Percentiles rank a stretch among this genome's conserved stretches.
phyloP scores from a whole-genome alignment of 2,888 invertebrate genomes.

The Rambutsinella grinnellia region DNA sequence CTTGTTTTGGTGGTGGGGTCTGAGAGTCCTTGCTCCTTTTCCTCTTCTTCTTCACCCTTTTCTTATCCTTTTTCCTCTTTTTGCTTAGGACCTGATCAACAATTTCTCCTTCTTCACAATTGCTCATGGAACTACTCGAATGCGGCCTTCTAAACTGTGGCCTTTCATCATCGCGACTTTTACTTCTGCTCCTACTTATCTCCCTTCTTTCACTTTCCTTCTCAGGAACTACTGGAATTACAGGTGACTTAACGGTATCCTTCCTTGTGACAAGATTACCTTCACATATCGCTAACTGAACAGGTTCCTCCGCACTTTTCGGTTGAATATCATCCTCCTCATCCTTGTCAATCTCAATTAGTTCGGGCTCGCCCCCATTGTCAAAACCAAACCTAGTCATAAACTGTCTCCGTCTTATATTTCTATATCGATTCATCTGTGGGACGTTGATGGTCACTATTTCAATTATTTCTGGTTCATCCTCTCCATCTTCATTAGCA shows the following conservation, averaged over 20 bases:
- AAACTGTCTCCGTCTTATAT: slow-evolving; percentile 23
- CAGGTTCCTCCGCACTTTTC: background rate
- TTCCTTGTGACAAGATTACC: background rate
- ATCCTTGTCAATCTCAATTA: slow-evolving; percentile 40
- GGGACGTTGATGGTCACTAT: slow-evolving; percentile 44
- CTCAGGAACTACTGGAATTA: background rate
- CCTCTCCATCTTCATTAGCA: slow-evolving; percentile 1
- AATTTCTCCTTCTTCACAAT: slow-evolving; percentile 75
- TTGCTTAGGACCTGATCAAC: slow-evolving; percentile 70
- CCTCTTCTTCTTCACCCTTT: slow-evolving; percentile 69
- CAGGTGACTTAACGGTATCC: background rate
- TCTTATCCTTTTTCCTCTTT: slow-evolving; percentile 66
- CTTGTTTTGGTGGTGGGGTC: slow-evolving; percentile 7
- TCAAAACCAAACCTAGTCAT: slow-evolving; percentile 22
- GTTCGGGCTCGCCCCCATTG: slow-evolving; percentile 38
- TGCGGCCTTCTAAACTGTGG: slow-evolving; percentile 41
- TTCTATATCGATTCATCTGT: slow-evolving; percentile 15
- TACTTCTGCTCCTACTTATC: background rate
- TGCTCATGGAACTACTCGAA: slow-evolving; percentile 54
- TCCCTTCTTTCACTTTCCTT: background rate
- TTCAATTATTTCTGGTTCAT: slow-evolving; percentile 48
- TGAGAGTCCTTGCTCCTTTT: slow-evolving; percentile 71
- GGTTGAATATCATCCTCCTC: slow-evolving; percentile 22
- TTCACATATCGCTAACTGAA: background rate
- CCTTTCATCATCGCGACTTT: slow-evolving; percentile 28